These are phyloP conservation scores for Drymonia ruficornis DNA, from an alignment of 2,888 invertebrate species.

Conservation along the genomic window DNA sequence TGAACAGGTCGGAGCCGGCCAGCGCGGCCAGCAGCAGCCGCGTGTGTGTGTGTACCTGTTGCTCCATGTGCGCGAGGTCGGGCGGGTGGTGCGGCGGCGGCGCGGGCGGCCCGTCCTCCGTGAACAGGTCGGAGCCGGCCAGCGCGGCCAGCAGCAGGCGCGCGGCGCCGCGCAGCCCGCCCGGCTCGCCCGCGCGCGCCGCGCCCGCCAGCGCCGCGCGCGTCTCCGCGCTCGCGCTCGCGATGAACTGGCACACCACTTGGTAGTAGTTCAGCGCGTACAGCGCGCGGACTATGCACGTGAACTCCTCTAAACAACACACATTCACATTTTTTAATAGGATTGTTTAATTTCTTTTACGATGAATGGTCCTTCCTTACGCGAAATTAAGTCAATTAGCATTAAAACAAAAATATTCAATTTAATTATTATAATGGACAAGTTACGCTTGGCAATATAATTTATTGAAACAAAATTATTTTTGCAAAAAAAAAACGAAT, in stretches of 20 bases:
- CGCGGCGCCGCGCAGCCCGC: slow-evolving; percentile 47
- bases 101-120: slow-evolving; percentile 81
- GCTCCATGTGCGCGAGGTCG: slow-evolving; percentile 56
- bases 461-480: too few relatives aligned
- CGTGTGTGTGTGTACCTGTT: slow-evolving; percentile 32
- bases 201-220: slow-evolving; percentile 76
- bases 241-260: slow-evolving; percentile 92
- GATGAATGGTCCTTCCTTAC: too few relatives aligned
- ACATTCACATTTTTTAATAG: too few relatives aligned
- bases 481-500: too few relatives aligned
- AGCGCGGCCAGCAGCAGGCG: slow-evolving; percentile 54
- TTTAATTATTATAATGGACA: too few relatives aligned
- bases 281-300: slow-evolving; percentile 93
- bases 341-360: too few relatives aligned
- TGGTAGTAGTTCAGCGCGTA: slow-evolving; percentile 96
- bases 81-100: slow-evolving; percentile 31
- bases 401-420: too few relatives aligned
- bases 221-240: slow-evolving; percentile 87
- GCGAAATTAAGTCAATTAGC: too few relatives aligned
- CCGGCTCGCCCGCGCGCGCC: slow-evolving; percentile 34
- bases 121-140: slow-evolving; percentile 84
- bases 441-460: too few relatives aligned
- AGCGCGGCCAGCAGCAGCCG: background rate
- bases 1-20: too few relatives aligned
- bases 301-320: slow-evolving; percentile 90